phyloP scores from a whole-genome alignment of 2,797 vertebrate genomes.

The Takifugu rubripes region DNA sequence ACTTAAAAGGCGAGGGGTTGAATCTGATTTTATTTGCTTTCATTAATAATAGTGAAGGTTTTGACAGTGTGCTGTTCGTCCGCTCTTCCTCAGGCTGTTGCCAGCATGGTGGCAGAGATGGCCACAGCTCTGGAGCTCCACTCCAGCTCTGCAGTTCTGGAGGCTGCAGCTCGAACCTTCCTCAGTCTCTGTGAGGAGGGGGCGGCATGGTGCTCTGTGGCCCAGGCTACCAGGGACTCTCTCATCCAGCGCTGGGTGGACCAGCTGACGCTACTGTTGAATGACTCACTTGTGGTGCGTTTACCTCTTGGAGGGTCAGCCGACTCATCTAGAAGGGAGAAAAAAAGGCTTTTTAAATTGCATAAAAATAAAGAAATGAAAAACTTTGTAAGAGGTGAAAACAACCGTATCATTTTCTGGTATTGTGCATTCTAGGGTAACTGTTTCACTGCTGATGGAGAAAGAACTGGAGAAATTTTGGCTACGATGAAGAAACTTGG shows the following conservation, averaged over 20 bases:
- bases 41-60: neutral
- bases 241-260: constrained; percentile 78
- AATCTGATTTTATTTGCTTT: neutral
- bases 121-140: constrained; percentile 72
- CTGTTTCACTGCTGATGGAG: constrained; percentile 61
- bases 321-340: no score
- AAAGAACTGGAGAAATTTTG: constrained; percentile 62
- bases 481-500: constrained; percentile 78
- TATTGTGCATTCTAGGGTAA: constrained; percentile 62
- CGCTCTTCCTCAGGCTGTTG: constrained; percentile 69
- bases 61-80: neutral
- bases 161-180: constrained; percentile 81
- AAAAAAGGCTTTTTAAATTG: no score
- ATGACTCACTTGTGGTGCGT: constrained; percentile 56
- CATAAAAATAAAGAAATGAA: no score
- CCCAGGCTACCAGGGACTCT: constrained; percentile 67
- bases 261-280: constrained; percentile 70
- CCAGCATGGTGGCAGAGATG: constrained; percentile 76
- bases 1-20: no score
- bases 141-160: constrained; percentile 73
- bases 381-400: no score
- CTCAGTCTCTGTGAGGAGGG: constrained; percentile 75
- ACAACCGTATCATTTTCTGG: neutral
- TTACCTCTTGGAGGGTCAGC: neutral
- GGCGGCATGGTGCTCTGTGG: constrained; percentile 56